Conservation (phyloP, 53 echinoderm and acorn worm species). For the Temnopleurus reevesii region DNA sequence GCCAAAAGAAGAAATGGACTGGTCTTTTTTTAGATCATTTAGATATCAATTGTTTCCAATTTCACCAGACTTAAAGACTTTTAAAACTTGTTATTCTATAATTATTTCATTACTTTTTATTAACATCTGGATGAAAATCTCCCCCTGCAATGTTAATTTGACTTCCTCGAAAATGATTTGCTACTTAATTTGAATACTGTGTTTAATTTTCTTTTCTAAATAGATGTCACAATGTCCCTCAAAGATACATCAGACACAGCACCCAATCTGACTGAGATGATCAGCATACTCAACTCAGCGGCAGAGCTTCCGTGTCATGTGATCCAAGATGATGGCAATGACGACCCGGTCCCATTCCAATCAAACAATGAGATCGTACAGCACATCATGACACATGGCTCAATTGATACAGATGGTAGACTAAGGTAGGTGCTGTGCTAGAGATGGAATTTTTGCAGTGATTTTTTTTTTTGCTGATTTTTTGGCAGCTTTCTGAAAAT, state of each 20-base stretch:
- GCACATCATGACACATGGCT: conserved; percentile 27
- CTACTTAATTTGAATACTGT: background rate
- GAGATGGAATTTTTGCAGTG: too few relatives aligned
- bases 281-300: conserved; percentile 67
- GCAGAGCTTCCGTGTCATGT: conserved; percentile 64
- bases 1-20: too few relatives aligned
- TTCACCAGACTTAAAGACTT: too few relatives aligned
- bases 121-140: too few relatives aligned
- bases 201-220: background rate
- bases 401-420: background rate
- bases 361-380: conserved; percentile 35
- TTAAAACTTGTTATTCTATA: too few relatives aligned
- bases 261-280: conserved; percentile 69
- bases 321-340: background rate
- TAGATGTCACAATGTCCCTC: conserved; percentile 64
- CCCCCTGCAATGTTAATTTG: too few relatives aligned
- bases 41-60: too few relatives aligned
- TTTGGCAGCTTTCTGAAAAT: too few relatives aligned
- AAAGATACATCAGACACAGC: conserved; percentile 57
- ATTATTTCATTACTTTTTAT: too few relatives aligned
- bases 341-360: conserved; percentile 34
- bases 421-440: conserved; percentile 6
- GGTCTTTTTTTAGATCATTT: too few relatives aligned
- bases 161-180: too few relatives aligned
- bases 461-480: too few relatives aligned